A percentile compares a stretch with the other conserved stretches of the same genome.
Evolutionary conservation across 2,888 invertebrate species (phyloP).

Genomic region (Macrosiphum euphorbiae): DNA sequence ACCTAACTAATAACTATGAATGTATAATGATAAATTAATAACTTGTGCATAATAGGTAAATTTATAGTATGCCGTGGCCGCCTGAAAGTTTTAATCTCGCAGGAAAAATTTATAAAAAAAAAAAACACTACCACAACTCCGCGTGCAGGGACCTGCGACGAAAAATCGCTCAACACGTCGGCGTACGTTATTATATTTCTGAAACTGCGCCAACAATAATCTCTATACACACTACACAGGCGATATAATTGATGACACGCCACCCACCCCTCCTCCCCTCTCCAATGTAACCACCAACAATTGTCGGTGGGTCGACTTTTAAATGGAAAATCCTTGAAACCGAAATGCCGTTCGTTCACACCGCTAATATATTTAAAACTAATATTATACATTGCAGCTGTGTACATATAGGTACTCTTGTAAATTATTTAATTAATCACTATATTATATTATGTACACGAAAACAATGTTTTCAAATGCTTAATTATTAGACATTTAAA

Average conservation of each 20-base stretch:
- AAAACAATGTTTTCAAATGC: background rate
- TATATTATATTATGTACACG: background rate
- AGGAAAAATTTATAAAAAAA: background rate
- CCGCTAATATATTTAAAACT: background rate
- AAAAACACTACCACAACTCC: background rate
- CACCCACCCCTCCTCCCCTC: background rate
- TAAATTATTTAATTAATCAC: background rate
- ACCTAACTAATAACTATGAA: background rate
- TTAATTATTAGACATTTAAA: background rate
- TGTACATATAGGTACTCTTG: background rate
- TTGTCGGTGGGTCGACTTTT: background rate
- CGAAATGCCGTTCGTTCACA: slow-evolving; percentile 20
- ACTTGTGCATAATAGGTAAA: background rate
- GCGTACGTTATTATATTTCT: background rate
- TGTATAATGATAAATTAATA: background rate
- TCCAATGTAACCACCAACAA: background rate
- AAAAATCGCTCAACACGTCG: background rate
- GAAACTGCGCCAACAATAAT: background rate
- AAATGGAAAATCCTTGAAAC: slow-evolving; percentile 28
- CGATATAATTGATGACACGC: background rate
- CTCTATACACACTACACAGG: background rate
- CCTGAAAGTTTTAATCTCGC: background rate
- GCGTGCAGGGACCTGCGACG: background rate
- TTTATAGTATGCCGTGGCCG: background rate
- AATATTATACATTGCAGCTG: background rate